Evolutionary conservation across 2,888 invertebrate species (phyloP).

Genomic region (Oeneis ivallda): DNA sequence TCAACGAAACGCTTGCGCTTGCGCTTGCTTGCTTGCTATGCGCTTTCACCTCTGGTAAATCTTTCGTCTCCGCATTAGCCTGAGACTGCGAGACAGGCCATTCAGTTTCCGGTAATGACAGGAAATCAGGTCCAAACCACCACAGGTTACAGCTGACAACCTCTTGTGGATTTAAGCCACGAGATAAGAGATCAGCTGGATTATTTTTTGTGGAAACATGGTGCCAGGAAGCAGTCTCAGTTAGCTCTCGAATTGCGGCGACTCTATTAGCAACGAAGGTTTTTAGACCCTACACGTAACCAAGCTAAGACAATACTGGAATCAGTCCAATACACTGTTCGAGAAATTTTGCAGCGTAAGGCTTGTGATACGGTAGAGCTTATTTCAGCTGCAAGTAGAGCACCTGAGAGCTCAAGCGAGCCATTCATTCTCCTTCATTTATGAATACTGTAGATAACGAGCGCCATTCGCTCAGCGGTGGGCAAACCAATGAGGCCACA

Average conservation of each 20-base stretch:
- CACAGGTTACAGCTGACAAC: constrained; percentile 7
- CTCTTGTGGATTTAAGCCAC: constrained; percentile 9
- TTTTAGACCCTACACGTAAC: constrained; percentile 4
- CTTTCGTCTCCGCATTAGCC: background rate
- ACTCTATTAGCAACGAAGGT: constrained; percentile 39
- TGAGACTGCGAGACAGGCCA: background rate
- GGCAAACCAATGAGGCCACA: no score
- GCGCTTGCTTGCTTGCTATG: no score
- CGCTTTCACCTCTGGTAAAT: background rate
- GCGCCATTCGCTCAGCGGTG: no score
- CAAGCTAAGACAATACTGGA: constrained; percentile 23
- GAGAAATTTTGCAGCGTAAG: constrained; percentile 30
- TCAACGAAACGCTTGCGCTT: no score
- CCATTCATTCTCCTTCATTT: no score
- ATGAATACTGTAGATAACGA: no score
- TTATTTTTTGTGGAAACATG: constrained; percentile 28
- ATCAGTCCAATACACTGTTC: constrained; percentile 35
- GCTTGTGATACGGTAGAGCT: constrained; percentile 38
- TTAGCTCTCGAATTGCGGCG: constrained; percentile 33
- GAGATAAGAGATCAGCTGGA: constrained; percentile 28
- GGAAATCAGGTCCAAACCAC: constrained; percentile 24
- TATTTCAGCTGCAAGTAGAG: constrained; percentile 24
- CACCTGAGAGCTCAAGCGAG: constrained; percentile 37
- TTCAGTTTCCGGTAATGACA: background rate
- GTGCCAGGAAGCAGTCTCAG: constrained; percentile 20